These are phyloP conservation scores for Pyrrhosoma nymphula DNA, from an alignment of 2,888 invertebrate species.

Conservation along the genomic window DNA sequence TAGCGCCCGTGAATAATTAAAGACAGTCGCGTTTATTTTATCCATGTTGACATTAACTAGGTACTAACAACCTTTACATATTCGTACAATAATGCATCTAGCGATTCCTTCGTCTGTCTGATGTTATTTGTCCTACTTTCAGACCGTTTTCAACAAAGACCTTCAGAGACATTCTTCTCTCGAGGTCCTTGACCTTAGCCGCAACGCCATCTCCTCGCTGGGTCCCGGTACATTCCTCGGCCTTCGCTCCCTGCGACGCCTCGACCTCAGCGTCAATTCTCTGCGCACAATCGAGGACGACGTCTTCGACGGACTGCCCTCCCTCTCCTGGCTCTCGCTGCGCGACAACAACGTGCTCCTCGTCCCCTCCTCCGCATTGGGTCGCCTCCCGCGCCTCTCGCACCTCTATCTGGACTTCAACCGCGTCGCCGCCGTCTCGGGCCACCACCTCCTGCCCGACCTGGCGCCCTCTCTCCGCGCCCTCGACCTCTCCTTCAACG, in stretches of 20 bases:
- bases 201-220: conserved; percentile 90
- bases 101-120: not conserved
- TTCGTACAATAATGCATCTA: not conserved
- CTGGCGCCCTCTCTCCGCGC: conserved; percentile 78
- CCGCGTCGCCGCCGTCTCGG: conserved; percentile 90
- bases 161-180: conserved; percentile 84
- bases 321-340: conserved; percentile 87
- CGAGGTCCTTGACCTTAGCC: conserved; percentile 89
- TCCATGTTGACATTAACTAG: too few species aligned
- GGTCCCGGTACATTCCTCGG: conserved; percentile 90
- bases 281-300: conserved; percentile 94
- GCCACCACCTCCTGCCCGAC: conserved; percentile 87
- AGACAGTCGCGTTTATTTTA: too few species aligned
- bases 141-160: conserved; percentile 89
- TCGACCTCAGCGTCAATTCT: conserved; percentile 92
- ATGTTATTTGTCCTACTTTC: conserved; percentile 74
- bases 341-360: conserved; percentile 93
- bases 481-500: conserved; percentile 89
- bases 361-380: conserved; percentile 90
- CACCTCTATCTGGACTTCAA: conserved; percentile 91
- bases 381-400: conserved; percentile 86
- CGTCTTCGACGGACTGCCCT: conserved; percentile 90
- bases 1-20: too few species aligned
- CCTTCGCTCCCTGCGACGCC: conserved; percentile 84
- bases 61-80: too few species aligned